Evolutionary conservation across 2,888 invertebrate genomes (phyloP), one percentile per base, ranked within the genome.

Genomic region (Apamea anceps): DNA sequence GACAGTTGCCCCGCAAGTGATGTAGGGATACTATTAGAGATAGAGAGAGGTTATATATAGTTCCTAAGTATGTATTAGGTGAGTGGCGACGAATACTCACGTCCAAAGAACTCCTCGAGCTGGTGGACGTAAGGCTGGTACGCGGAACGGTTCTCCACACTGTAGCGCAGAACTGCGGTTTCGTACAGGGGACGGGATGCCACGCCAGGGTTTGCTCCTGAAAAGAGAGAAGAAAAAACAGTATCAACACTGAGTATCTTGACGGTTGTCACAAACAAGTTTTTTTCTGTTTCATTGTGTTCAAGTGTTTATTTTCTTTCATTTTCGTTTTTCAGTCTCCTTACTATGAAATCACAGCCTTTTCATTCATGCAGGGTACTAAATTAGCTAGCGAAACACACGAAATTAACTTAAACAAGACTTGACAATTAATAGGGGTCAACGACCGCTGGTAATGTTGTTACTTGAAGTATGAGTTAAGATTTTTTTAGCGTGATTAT

Each of bases 101-200:
- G 84, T 67, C 81, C 74, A 28, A 95, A 87, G 80, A 96, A 95
- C 0, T 93, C 83, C 0, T 97, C 94, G 21, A 98, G 91, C 62
- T 97, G 94, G 0, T 94, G 77, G 0, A 97, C 94, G 96, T 98
- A 98, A 13, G 93, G 93, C 0, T 96, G 88, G 15, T 96, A 93
- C 25, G 96, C 95, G 0, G 97, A 96, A 1, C 91, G 87, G 90
- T 98, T 98, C 18, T 94, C 94, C 0, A 95, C 92, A 68, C 95
- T 94, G 89, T 97, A 97, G 92, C 95, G 96, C 72, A 98, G 96
- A 10, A 97, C 90, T 0, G 97, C 96, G 13, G 97, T 97, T 68
- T 97, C 97, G 15, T 95, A 95, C 21, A 85, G 81, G 0, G 98
- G 98, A 32, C 98, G 96, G 86, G 97, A 98, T 60, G 98, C 98